These are phyloP conservation scores for Nephila pilipes DNA, from an alignment of 1,140 invertebrate genomes.

Conservation along the genomic window DNA sequence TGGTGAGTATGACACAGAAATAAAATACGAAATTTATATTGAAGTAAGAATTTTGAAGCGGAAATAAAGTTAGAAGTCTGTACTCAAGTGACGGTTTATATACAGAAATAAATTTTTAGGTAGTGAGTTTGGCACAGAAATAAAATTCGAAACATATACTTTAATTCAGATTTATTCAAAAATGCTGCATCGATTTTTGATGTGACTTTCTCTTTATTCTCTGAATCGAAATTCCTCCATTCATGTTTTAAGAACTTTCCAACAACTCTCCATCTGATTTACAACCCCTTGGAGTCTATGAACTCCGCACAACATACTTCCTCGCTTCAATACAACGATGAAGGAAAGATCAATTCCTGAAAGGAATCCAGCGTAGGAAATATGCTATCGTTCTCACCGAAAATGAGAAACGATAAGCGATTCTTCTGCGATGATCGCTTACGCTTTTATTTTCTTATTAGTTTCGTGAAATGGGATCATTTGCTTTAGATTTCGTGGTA, in stretches of 20 bases:
- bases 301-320: too few relatives aligned
- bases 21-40: too few relatives aligned
- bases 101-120: too few relatives aligned
- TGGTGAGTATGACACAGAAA: too few relatives aligned
- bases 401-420: conserved; percentile 25
- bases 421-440: background rate
- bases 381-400: background rate
- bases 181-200: too few relatives aligned
- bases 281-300: background rate
- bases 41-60: too few relatives aligned
- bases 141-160: too few relatives aligned
- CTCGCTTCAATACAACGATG: background rate
- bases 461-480: background rate
- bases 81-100: too few relatives aligned
- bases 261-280: background rate
- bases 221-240: background rate
- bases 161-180: too few relatives aligned
- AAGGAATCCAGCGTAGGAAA: background rate
- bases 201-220: background rate
- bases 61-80: too few relatives aligned
- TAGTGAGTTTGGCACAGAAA: too few relatives aligned
- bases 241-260: background rate
- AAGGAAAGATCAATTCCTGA: conserved; percentile 7
- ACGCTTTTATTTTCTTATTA: background rate
- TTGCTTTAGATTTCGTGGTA: background rate